phyloP scores from a whole-genome alignment of 2,113 vertebrate species.

The Amblyornis subalaris region DNA sequence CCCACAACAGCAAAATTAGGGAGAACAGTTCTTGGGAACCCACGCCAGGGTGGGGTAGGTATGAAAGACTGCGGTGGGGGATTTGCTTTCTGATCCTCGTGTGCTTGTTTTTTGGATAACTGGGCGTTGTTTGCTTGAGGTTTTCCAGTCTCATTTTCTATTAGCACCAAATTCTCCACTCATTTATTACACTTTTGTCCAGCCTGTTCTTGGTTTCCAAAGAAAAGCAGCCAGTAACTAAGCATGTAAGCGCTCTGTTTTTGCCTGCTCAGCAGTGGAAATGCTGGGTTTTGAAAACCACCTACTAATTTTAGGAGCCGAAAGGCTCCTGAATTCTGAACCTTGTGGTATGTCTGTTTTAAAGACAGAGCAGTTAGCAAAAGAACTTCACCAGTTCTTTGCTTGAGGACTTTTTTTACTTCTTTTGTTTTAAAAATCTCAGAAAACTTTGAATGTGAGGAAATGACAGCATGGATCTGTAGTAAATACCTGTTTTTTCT shows the following conservation, averaged over 20 bases:
- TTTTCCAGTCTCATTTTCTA: constrained; percentile 37
- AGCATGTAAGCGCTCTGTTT: background rate
- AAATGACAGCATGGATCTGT: background rate
- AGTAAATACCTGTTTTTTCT: background rate
- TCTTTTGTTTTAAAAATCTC: background rate
- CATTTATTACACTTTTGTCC: constrained; percentile 43
- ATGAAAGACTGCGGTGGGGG: background rate
- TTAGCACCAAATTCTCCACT: constrained; percentile 46
- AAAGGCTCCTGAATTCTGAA: constrained; percentile 51
- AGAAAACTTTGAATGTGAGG: background rate
- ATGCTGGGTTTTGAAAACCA: constrained; percentile 66
- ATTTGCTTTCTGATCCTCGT: background rate
- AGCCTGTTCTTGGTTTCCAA: constrained; percentile 37
- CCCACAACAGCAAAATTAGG: background rate
- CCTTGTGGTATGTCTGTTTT: constrained; percentile 34
- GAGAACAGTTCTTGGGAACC: background rate
- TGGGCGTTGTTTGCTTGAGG: constrained; percentile 32
- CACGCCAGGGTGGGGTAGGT: background rate
- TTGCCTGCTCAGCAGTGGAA: constrained; percentile 66
- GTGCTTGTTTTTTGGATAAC: background rate
- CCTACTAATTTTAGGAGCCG: constrained; percentile 61
- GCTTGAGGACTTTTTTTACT: background rate
- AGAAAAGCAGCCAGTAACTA: constrained; percentile 46
- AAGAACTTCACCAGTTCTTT: background rate
- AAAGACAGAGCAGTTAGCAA: constrained; percentile 1